These are phyloP conservation scores for Lissocephala sabroskyi DNA, from an alignment of 2,888 invertebrate genomes.

Conservation along the genomic window DNA sequence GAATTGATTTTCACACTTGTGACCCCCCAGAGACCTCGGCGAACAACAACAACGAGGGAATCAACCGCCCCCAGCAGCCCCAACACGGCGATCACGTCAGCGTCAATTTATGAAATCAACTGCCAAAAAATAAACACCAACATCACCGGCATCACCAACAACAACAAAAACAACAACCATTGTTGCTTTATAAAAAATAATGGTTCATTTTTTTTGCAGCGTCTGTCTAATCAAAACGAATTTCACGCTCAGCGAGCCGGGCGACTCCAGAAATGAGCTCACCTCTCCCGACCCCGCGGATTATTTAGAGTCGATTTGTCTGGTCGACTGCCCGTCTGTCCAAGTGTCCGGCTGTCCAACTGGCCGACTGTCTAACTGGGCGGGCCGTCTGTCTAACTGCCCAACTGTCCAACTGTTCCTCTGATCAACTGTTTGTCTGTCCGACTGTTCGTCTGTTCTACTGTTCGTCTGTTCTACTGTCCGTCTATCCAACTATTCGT, in stretches of 20 bases:
- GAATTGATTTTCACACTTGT: conserved; percentile 8
- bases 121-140: conserved; percentile 11
- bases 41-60: conserved; percentile 12
- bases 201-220: conserved; percentile 1
- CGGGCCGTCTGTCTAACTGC: too few species aligned
- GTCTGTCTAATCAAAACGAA: background rate
- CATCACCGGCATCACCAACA: conserved; percentile 3
- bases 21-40: conserved; percentile 10
- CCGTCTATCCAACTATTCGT: too few species aligned
- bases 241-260: conserved; percentile 1
- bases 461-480: too few species aligned
- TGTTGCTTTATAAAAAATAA: background rate
- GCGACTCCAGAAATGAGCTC: conserved; percentile 40
- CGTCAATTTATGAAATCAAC: conserved; percentile 45
- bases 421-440: too few species aligned
- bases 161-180: background rate
- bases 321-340: background rate
- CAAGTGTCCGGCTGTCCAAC: too few species aligned
- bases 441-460: too few species aligned
- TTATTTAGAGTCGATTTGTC: conserved; percentile 14
- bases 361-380: too few species aligned
- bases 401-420: too few species aligned
- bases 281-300: conserved; percentile 44
- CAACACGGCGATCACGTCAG: conserved; percentile 38
- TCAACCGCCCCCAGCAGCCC: background rate